Evolutionary conservation across 2,888 invertebrate genomes (phyloP).

Genomic region (Hirtodrosophila duncani): DNA sequence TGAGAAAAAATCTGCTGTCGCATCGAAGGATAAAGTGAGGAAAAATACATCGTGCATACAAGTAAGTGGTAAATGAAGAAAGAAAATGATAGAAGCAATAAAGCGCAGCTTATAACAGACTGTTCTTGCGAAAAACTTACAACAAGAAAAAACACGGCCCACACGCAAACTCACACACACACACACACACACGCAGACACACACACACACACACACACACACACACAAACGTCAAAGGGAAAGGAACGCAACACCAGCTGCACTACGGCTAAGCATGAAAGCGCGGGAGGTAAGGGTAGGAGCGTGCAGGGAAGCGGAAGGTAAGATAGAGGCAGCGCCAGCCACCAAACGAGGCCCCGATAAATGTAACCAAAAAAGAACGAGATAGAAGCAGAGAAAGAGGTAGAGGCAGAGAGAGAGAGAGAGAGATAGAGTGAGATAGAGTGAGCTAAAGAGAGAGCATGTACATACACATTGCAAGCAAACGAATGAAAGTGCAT

Average conservation of each 20-base stretch:
- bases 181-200: neutral
- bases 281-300: neutral
- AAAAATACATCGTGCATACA: no score
- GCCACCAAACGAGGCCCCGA: no score
- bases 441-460: conserved; percentile 3
- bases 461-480: conserved; percentile 10
- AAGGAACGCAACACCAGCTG: conserved; percentile 6
- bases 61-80: neutral
- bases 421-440: neutral
- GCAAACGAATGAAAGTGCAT: conserved; percentile 54
- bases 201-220: conserved; percentile 1
- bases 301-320: neutral
- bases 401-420: conserved; percentile 2
- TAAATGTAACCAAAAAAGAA: no score
- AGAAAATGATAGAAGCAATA: neutral
- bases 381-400: conserved; percentile 5
- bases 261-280: neutral
- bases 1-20: no score
- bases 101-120: no score
- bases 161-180: no score
- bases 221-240: neutral
- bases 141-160: conserved; percentile 4
- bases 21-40: no score
- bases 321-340: no score
- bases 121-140: no score